Evolutionary conservation across 2,888 invertebrate species (phyloP).

Genomic region (Psylliodes chrysocephalus): DNA sequence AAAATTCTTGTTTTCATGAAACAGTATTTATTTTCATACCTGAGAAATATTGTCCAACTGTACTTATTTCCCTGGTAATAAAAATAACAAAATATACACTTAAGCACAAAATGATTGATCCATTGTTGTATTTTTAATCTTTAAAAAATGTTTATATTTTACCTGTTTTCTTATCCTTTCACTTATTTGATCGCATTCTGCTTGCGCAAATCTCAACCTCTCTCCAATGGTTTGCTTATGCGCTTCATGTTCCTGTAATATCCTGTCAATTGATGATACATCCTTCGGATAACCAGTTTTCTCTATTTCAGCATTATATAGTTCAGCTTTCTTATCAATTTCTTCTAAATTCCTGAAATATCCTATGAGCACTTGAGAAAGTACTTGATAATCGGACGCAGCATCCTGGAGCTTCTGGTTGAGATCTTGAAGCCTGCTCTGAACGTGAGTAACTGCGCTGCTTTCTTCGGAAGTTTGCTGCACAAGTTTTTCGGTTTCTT

Average conservation of each 20-base stretch:
- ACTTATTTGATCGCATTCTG: constrained; percentile 76
- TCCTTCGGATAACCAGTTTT: constrained; percentile 62
- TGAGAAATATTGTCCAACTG: no score
- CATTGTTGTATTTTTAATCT: no score
- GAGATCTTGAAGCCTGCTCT: constrained; percentile 73
- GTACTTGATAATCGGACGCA: constrained; percentile 76
- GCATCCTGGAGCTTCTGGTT: constrained; percentile 75
- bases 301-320: constrained; percentile 65
- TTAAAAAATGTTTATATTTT: no score
- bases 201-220: constrained; percentile 72
- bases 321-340: constrained; percentile 71
- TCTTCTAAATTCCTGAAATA: constrained; percentile 76
- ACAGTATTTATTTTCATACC: no score
- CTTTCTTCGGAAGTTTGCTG: constrained; percentile 68
- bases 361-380: constrained; percentile 75
- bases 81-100: no score
- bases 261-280: constrained; percentile 66
- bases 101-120: no score
- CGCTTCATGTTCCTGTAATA: constrained; percentile 73
- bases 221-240: constrained; percentile 73
- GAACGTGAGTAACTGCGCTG: constrained; percentile 70
- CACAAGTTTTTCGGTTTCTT: constrained; percentile 73
- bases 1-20: no score
- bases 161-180: constrained; percentile 74
- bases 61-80: no score